phyloP scores from a whole-genome alignment of 2,113 vertebrate genomes.

The Pseudorectes ferrugineus region DNA sequence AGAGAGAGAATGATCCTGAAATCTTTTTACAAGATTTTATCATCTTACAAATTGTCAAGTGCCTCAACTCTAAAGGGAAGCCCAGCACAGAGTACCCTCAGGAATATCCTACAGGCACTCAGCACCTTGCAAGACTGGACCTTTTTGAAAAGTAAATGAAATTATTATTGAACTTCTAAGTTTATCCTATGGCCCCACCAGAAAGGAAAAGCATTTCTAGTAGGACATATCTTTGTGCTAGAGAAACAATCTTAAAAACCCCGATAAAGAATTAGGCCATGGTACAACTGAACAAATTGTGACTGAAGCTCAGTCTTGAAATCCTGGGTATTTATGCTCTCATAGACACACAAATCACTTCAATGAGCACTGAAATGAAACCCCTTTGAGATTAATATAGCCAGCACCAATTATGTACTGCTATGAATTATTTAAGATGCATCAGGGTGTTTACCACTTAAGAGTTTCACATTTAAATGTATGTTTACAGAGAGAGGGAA shows the following conservation, averaged over 20 bases:
- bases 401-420: neutral
- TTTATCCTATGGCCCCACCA: neutral
- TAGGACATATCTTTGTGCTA: neutral
- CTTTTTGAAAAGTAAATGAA: neutral
- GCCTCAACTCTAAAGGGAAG: neutral
- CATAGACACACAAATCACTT: neutral
- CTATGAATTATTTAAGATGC: neutral
- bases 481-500: neutral
- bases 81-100: neutral
- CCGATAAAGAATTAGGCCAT: neutral
- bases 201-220: neutral
- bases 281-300: neutral
- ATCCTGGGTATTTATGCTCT: neutral
- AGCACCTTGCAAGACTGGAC: neutral
- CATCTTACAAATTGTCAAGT: neutral
- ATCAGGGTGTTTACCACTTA: neutral
- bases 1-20: neutral
- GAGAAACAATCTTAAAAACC: neutral
- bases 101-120: neutral
- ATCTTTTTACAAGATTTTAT: constrained; percentile 9
- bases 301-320: neutral
- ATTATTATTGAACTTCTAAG: neutral
- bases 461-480: neutral
- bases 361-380: neutral
- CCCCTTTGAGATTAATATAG: neutral